Percentiles rank a stretch among this genome's conserved stretches.
These are phyloP conservation scores for Drosophila barbarae DNA, from an alignment of 2,888 invertebrate species.

Conservation along the genomic window DNA sequence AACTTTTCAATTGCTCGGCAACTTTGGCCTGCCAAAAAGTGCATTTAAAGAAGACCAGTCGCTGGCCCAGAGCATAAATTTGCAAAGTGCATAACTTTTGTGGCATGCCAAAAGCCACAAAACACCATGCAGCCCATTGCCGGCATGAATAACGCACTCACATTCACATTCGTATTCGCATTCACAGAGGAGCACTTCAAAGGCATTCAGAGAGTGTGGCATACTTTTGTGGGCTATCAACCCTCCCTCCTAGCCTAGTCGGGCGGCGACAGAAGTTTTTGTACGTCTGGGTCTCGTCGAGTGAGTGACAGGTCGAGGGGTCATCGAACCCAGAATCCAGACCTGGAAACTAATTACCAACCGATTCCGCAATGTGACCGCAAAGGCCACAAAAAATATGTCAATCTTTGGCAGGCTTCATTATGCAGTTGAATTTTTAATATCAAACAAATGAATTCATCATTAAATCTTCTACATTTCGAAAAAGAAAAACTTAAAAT, in stretches of 20 bases:
- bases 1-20: constrained; percentile 65
- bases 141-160: constrained; percentile 61
- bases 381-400: constrained; percentile 49
- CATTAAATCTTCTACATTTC: no score
- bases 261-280: constrained; percentile 53
- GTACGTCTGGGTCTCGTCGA: constrained; percentile 22
- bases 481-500: background rate
- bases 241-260: constrained; percentile 6
- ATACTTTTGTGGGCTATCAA: constrained; percentile 57
- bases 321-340: constrained; percentile 41
- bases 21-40: constrained; percentile 56
- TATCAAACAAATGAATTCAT: background rate
- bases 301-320: constrained; percentile 36
- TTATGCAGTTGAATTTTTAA: constrained; percentile 12
- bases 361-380: constrained; percentile 34
- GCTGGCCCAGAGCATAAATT: constrained; percentile 56
- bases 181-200: constrained; percentile 56
- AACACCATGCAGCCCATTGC: constrained; percentile 65
- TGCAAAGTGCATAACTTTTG: constrained; percentile 72
- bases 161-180: constrained; percentile 20
- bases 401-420: constrained; percentile 41
- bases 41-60: constrained; percentile 28
- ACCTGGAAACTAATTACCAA: constrained; percentile 59
- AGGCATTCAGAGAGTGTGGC: constrained; percentile 62
- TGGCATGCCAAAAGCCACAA: constrained; percentile 71